These are phyloP conservation scores for Zoanthus sansibaricus DNA, from an alignment of 92 coral and sea anemone species.

Conservation along the genomic window DNA sequence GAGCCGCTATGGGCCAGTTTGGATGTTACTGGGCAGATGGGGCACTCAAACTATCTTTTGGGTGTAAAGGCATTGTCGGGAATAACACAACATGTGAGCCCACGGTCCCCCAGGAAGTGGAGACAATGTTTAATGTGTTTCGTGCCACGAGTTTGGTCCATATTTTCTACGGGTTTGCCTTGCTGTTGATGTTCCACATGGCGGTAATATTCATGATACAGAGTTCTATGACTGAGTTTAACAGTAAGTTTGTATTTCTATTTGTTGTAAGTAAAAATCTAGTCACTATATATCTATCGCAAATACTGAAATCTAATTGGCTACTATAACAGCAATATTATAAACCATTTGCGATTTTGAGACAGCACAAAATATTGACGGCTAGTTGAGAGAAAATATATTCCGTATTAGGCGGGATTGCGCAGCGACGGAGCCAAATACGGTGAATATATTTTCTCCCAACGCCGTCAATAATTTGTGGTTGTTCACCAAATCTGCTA, in stretches of 20 bases:
- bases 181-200: slow-evolving; percentile 84
- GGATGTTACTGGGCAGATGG: slow-evolving; percentile 90
- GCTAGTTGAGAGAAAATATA: too few relatives aligned
- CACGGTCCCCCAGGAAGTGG: slow-evolving; percentile 69
- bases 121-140: slow-evolving; percentile 74
- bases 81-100: slow-evolving; percentile 57
- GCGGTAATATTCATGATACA: slow-evolving; percentile 89
- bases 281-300: too few relatives aligned
- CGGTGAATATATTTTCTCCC: too few relatives aligned
- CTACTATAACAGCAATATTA: too few relatives aligned
- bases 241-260: slow-evolving; percentile 60
- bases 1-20: slow-evolving; percentile 93
- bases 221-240: slow-evolving; percentile 90
- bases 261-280: background rate
- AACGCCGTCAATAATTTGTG: too few relatives aligned
- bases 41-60: slow-evolving; percentile 79
- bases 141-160: slow-evolving; percentile 90
- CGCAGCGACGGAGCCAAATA: too few relatives aligned
- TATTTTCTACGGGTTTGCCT: slow-evolving; percentile 87
- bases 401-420: too few relatives aligned
- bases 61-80: slow-evolving; percentile 33
- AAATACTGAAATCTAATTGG: too few relatives aligned
- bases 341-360: too few relatives aligned
- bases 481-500: too few relatives aligned
- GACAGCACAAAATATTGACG: too few relatives aligned